Evolutionary conservation across 2,888 invertebrate genomes (phyloP), one percentile per base, ranked within the genome.

Genomic region (Campopleginae sp.): DNA sequence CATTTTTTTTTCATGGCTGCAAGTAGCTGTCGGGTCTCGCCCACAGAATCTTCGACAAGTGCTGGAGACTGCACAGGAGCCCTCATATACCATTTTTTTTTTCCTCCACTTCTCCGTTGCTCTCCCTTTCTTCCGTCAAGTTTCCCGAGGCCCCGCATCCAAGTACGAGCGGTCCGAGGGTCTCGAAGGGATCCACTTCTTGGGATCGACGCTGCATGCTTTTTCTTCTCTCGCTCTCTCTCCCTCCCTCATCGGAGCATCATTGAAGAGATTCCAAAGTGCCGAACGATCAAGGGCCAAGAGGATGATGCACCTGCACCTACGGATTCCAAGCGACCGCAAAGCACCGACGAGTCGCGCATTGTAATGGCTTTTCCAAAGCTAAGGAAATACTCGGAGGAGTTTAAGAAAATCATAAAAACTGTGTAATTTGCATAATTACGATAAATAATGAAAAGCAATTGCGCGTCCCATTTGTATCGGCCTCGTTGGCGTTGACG

Each of bases 281-380:
- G 48, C 51, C 38, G 70, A 80, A 76, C 54, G 76, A 77, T 66
- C 84, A 38, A 72, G 65, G 58, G 61, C 77, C 68, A 51, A 81
- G 72, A 80, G 81, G 84, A 83, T 84, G 84, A 83, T 84, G 86
- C 86, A 46, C 80, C 80, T 84, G 76, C 84, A 66, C 66, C 66
- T 63, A 48, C 14, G 66, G n/a, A 66, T 82, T 85, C 80, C 76
- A 2, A 74, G 63, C 38, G 33, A 72, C 54, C 12, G 23, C 68
- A 27, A 68, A 27, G 46, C 44, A 68, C 14, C 17, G 42, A 33
- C 51, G 58, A 65, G 68, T 38, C 5, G 6, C 31, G 23, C 61
- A 54, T 58, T 51, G 23, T 82, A 63, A 65, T 77, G 72, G 44
- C n/a, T 65, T 66, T 27, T 19, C 27, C 54, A 27, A 17, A 38